phyloP scores from a whole-genome alignment of 2,797 vertebrate species.

The Lophius americanus region DNA sequence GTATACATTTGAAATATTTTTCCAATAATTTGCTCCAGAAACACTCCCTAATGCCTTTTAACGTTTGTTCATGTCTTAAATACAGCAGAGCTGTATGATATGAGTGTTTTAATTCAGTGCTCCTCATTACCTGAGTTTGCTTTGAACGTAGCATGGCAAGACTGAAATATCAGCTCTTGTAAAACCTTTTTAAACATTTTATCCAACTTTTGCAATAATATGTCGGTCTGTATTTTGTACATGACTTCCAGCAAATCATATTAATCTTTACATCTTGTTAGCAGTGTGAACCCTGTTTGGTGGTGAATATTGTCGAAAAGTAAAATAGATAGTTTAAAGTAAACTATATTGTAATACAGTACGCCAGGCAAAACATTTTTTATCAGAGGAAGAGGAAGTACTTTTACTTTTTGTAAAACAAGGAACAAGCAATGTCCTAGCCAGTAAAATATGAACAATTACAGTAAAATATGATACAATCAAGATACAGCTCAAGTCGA shows the following conservation, averaged over 20 bases:
- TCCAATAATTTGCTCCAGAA: slow-evolving; percentile 24
- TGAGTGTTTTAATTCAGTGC: slow-evolving; percentile 6
- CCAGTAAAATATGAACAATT: too few relatives aligned
- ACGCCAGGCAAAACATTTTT: too few relatives aligned
- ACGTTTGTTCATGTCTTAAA: too few relatives aligned
- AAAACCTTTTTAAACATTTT: background rate
- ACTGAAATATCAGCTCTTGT: background rate
- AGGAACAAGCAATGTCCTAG: too few relatives aligned
- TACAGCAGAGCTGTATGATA: background rate
- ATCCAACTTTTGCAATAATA: background rate
- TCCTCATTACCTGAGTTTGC: slow-evolving; percentile 6
- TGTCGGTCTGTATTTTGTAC: background rate
- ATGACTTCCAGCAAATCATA: background rate
- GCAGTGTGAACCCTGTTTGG: background rate
- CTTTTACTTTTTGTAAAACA: too few relatives aligned
- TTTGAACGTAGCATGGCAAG: slow-evolving; percentile 8
- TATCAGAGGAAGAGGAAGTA: too few relatives aligned
- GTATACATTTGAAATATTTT: slow-evolving; percentile 50
- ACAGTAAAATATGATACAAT: too few relatives aligned
- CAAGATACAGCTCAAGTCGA: too few relatives aligned
- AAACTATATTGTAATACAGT: too few relatives aligned
- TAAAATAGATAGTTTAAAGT: too few relatives aligned
- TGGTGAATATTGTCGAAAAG: background rate
- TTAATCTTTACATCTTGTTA: background rate
- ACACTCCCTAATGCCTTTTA: background rate